Evolutionary conservation across 2,113 vertebrate genomes (phyloP).

Genomic region (Physeter macrocephalus): DNA sequence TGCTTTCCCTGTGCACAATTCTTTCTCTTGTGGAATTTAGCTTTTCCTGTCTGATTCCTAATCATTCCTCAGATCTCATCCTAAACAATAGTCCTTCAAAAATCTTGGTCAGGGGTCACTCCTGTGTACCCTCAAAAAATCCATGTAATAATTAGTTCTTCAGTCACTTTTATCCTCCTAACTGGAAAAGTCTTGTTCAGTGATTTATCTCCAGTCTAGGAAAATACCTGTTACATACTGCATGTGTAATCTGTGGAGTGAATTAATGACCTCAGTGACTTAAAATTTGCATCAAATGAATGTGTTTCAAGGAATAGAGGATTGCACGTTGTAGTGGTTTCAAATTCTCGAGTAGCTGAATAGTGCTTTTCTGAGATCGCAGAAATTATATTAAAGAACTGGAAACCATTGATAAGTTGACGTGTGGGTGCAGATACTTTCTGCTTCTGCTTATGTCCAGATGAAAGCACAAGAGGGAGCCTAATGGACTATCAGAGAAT

Average conservation of each 20-base stretch:
- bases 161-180: background rate
- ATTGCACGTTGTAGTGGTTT: background rate
- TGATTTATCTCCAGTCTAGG: background rate
- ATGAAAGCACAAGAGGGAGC: background rate
- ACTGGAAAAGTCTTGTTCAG: background rate
- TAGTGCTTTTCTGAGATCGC: background rate
- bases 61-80: background rate
- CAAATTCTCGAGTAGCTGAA: background rate
- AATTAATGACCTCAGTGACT: background rate
- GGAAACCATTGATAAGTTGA: background rate
- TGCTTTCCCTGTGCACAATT: background rate
- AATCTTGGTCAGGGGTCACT: background rate
- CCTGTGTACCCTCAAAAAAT: background rate
- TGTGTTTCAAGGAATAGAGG: background rate
- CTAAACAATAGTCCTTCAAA: background rate
- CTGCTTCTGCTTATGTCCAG: background rate
- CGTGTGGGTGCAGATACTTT: fast-evolving
- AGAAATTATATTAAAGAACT: background rate
- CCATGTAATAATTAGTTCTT: background rate
- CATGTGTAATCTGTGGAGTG: background rate
- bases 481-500: too few species aligned
- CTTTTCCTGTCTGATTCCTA: background rate
- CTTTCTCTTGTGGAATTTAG: background rate
- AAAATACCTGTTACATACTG: background rate
- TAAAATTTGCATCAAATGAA: background rate